Conservation (phyloP, 2,888 invertebrate genomes). For the Lochmaea crataegi region DNA sequence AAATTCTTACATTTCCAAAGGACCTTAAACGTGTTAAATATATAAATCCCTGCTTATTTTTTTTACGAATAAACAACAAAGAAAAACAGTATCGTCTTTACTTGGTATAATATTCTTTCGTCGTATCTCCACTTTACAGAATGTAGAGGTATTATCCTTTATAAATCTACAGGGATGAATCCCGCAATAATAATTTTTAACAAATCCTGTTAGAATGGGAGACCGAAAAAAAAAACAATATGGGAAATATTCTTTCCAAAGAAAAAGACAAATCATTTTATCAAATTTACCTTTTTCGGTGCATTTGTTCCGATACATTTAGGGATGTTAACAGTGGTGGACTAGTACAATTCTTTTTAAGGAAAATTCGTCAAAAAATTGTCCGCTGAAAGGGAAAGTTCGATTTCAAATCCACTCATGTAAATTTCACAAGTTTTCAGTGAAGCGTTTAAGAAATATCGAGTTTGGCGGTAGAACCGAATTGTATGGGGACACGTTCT, state of each 20-base stretch:
- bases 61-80: too few species aligned
- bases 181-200: conserved; percentile 28
- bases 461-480: conserved; percentile 29
- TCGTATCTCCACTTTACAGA: conserved; percentile 17
- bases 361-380: not conserved
- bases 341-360: not conserved
- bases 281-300: conserved; percentile 21
- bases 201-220: conserved; percentile 21
- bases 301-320: conserved; percentile 20
- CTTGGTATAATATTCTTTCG: conserved; percentile 8
- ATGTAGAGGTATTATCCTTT: conserved; percentile 16
- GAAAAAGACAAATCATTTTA: conserved; percentile 26
- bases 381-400: too few species aligned
- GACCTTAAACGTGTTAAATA: too few species aligned
- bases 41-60: too few species aligned
- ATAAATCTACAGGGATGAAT: conserved; percentile 21
- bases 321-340: not conserved
- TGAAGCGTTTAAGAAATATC: conserved; percentile 36
- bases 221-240: not conserved
- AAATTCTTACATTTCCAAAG: too few species aligned
- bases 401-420: conserved; percentile 19
- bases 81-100: not conserved
- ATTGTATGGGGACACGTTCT: conserved; percentile 34
- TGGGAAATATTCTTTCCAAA: not conserved
- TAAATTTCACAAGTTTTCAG: conserved; percentile 14